phyloP scores from a whole-genome alignment of 2,113 vertebrate genomes.

The Mellivora capensis region DNA sequence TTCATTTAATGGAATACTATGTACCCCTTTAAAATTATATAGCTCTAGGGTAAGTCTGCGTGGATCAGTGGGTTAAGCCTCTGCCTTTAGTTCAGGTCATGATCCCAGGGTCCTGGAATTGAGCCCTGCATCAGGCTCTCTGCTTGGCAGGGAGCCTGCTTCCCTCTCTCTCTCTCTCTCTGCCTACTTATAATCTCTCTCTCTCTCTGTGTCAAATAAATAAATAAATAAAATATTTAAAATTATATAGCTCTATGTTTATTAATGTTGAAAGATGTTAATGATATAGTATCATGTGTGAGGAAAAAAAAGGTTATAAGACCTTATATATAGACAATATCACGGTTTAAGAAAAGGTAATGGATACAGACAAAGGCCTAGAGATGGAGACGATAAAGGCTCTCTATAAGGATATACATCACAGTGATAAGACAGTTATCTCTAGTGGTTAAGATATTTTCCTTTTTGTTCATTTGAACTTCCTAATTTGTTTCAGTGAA shows the following conservation, averaged over 20 bases:
- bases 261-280: not conserved
- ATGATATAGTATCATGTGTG: not conserved
- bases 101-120: too few species aligned
- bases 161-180: too few species aligned
- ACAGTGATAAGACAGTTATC: not conserved
- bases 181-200: too few species aligned
- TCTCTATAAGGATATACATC: not conserved
- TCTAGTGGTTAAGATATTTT: not conserved
- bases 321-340: not conserved
- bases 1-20: not conserved
- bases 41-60: not conserved
- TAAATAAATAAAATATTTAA: not conserved
- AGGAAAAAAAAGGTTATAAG: not conserved
- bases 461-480: not conserved
- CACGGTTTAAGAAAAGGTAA: not conserved
- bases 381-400: not conserved
- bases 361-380: not conserved
- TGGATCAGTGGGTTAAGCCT: too few species aligned
- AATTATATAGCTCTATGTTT: not conserved
- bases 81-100: too few species aligned
- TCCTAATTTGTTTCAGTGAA: not conserved
- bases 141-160: too few species aligned
- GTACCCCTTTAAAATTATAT: not conserved
- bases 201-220: too few species aligned
- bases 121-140: too few species aligned